Evolutionary conservation across 2,797 vertebrate genomes (phyloP).

Genomic region (Lophius americanus): DNA sequence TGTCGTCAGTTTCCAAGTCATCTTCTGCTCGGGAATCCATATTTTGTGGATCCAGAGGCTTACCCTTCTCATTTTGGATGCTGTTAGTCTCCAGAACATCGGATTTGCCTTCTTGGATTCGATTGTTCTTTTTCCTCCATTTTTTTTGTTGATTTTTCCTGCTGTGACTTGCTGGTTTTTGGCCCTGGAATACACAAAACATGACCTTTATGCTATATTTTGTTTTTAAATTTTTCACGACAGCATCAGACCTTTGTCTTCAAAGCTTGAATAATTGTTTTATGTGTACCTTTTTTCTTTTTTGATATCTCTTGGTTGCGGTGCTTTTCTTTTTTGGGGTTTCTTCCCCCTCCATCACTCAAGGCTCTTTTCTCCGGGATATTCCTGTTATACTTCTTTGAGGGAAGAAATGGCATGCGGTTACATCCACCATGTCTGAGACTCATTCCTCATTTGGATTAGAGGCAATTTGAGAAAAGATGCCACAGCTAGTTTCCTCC

Average conservation of each 20-base stretch:
- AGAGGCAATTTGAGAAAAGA: not conserved
- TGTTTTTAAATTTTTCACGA: not conserved
- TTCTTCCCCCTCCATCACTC: conserved; percentile 42
- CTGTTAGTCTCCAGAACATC: conserved; percentile 6
- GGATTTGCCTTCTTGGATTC: not conserved
- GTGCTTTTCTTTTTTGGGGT: conserved; percentile 2
- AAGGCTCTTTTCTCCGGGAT: conserved; percentile 1
- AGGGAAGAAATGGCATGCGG: not conserved
- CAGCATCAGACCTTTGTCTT: not conserved
- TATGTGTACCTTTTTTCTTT: conserved; percentile 34
- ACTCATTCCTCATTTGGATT: not conserved
- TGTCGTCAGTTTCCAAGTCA: not conserved
- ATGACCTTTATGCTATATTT: not conserved
- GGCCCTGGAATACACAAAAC: conserved; percentile 22
- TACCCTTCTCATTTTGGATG: conserved; percentile 12
- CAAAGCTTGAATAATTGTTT: too few species aligned
- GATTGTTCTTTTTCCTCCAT: conserved; percentile 32
- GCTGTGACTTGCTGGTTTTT: not conserved
- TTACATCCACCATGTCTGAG: not conserved
- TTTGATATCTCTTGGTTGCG: conserved; percentile 18
- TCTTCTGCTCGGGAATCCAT: not conserved
- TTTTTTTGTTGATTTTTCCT: conserved; percentile 21
- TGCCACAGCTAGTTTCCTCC: not conserved
- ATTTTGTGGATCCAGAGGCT: not conserved
- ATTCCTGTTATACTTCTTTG: not conserved